Evolutionary conservation across 2,797 vertebrate species (phyloP).

Genomic region (Aeoliscus strigatus): DNA sequence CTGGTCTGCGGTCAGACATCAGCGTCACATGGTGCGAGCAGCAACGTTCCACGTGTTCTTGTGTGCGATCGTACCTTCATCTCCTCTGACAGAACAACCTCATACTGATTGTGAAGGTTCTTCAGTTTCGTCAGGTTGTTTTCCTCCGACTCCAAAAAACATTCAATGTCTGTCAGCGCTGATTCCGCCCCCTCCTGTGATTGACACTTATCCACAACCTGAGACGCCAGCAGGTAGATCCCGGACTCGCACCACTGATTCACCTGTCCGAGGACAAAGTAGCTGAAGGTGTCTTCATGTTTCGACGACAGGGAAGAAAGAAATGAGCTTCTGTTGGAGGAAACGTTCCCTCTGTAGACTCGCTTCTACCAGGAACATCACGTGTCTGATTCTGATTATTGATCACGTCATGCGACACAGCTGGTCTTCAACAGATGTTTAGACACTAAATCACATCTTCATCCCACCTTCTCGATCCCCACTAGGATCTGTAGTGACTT

Average conservation of each 20-base stretch:
- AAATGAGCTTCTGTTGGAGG: no score
- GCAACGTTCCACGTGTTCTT: neutral
- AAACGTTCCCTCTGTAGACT: no score
- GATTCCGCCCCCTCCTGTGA: slow-evolving; percentile 92
- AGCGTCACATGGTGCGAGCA: no score
- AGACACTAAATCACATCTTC: no score
- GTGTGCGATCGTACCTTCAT: slow-evolving; percentile 79
- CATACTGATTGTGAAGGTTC: slow-evolving; percentile 89
- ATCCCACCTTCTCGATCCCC: slow-evolving; percentile 84
- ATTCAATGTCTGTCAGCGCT: slow-evolving; percentile 85
- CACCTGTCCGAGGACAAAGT: slow-evolving; percentile 71
- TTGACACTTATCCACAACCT: slow-evolving; percentile 95
- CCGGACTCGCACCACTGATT: slow-evolving; percentile 93
- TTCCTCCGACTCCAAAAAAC: slow-evolving; percentile 80
- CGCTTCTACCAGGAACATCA: no score
- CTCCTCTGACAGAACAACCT: slow-evolving; percentile 80
- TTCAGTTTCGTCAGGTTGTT: slow-evolving; percentile 80
- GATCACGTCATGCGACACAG: no score
- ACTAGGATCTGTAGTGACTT: slow-evolving; percentile 87
- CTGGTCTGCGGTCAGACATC: no score
- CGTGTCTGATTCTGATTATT: no score
- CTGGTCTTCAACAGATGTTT: no score
- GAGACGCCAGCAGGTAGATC: slow-evolving; percentile 92
- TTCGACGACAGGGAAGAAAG: no score
- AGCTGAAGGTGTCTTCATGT: neutral